Percentiles rank a stretch among this genome's conserved stretches.
Conservation (phyloP, 2,113 vertebrate species). For the Passer domesticus region DNA sequence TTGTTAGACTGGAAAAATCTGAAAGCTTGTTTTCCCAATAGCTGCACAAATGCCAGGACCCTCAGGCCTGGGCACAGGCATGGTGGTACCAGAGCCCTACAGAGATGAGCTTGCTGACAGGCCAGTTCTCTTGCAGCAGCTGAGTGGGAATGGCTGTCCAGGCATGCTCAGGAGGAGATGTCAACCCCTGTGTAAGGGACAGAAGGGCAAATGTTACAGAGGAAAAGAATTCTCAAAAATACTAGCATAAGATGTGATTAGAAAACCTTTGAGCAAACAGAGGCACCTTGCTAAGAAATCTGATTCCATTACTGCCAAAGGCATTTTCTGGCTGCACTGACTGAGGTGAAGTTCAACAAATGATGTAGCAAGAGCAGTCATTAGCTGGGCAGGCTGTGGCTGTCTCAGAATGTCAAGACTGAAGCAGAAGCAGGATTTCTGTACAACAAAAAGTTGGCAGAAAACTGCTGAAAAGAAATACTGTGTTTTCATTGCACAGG, state of each 20-base stretch:
- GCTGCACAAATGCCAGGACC: not conserved
- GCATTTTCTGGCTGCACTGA: not conserved
- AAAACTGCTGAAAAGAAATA: not conserved
- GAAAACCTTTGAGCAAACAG: not conserved
- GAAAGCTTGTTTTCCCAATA: not conserved
- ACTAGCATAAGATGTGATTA: not conserved
- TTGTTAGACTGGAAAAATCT: not conserved
- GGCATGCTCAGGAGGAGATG: not conserved
- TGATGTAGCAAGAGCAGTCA: not conserved
- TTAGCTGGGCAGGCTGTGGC: not conserved
- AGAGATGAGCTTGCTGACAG: not conserved
- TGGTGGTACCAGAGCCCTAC: rapidly evolving
- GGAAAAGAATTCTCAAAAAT: not conserved
- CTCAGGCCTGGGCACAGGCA: not conserved
- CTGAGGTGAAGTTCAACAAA: not conserved
- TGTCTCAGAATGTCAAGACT: not conserved
- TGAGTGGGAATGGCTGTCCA: not conserved
- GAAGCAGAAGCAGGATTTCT: not conserved
- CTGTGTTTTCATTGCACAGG: not conserved
- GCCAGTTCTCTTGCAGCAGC: not conserved
- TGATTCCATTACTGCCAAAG: not conserved
- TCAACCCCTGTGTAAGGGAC: not conserved
- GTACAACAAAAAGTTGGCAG: not conserved
- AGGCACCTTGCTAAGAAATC: not conserved
- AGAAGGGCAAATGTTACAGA: not conserved